A percentile compares a stretch with the other conserved stretches of the same genome.
These are phyloP conservation scores for Crematogaster levior DNA, from an alignment of 2,888 invertebrate genomes.

Conservation along the genomic window DNA sequence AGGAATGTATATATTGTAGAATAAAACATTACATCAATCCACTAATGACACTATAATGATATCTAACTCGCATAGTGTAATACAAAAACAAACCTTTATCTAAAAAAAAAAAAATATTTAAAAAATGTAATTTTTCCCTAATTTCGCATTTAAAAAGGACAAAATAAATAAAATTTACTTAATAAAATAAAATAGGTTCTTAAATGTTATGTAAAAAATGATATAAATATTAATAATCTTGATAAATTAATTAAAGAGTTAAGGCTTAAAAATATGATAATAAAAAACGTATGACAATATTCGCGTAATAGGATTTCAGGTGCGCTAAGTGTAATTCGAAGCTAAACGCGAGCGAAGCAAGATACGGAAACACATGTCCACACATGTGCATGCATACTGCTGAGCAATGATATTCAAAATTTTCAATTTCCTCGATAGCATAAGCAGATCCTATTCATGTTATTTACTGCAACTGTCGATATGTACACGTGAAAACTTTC, in stretches of 20 bases:
- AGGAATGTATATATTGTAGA: background rate
- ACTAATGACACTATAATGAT: background rate
- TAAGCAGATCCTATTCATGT: slow-evolving; percentile 3
- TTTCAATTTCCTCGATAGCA: slow-evolving; percentile 34
- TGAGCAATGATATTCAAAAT: slow-evolving; percentile 34
- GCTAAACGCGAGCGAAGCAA: slow-evolving; percentile 39
- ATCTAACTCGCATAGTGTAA: no score
- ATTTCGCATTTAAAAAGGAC: background rate
- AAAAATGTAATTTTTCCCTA: background rate
- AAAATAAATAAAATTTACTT: background rate
- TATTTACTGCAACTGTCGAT: background rate
- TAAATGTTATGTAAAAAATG: background rate
- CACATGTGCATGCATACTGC: slow-evolving; percentile 18
- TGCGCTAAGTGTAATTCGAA: slow-evolving; percentile 19
- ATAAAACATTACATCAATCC: slow-evolving; percentile 8
- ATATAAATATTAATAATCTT: background rate
- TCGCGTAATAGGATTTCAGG: slow-evolving; percentile 4
- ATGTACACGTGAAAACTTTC: background rate
- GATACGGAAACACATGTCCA: background rate
- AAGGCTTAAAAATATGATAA: background rate
- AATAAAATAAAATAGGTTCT: background rate
- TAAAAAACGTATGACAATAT: background rate
- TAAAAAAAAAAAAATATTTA: no score
- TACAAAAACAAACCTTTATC: no score
- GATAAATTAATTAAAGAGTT: background rate